Conservation (phyloP, 1,140 invertebrate species). For the Sminthurinus signatus region DNA sequence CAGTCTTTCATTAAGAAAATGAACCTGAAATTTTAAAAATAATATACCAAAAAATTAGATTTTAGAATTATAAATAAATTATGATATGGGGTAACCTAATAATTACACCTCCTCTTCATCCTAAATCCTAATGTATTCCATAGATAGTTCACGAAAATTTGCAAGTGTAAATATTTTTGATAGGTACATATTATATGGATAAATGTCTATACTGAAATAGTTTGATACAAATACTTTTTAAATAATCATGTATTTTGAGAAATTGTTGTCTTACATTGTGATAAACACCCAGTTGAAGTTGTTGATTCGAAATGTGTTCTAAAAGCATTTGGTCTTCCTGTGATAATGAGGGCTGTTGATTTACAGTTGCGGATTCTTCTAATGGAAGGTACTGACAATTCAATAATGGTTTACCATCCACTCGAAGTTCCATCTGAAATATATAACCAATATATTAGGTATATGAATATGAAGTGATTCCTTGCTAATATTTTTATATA, state of each 20-base stretch:
- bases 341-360: not conserved
- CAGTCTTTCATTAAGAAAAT: slow-evolving; percentile 30
- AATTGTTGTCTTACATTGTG: slow-evolving; percentile 28
- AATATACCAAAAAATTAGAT: not conserved
- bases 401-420: slow-evolving; percentile 27
- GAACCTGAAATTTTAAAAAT: slow-evolving; percentile 11
- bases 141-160: too few species aligned
- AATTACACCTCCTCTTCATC: too few species aligned
- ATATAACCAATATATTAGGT: not conserved
- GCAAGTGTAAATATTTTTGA: too few species aligned
- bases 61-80: not conserved
- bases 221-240: too few species aligned
- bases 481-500: too few species aligned
- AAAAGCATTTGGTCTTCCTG: slow-evolving; percentile 20
- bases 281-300: slow-evolving; percentile 21
- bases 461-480: too few species aligned
- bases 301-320: slow-evolving; percentile 32
- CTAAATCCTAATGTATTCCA: too few species aligned
- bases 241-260: too few species aligned
- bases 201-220: too few species aligned
- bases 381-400: slow-evolving; percentile 12
- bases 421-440: slow-evolving; percentile 17
- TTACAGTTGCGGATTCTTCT: not conserved
- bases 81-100: not conserved
- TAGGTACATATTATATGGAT: too few species aligned